Percentiles rank a stretch among this genome's conserved stretches.
Evolutionary conservation across 1,140 invertebrate genomes (phyloP).

Genomic region (Nixonia krombeini): DNA sequence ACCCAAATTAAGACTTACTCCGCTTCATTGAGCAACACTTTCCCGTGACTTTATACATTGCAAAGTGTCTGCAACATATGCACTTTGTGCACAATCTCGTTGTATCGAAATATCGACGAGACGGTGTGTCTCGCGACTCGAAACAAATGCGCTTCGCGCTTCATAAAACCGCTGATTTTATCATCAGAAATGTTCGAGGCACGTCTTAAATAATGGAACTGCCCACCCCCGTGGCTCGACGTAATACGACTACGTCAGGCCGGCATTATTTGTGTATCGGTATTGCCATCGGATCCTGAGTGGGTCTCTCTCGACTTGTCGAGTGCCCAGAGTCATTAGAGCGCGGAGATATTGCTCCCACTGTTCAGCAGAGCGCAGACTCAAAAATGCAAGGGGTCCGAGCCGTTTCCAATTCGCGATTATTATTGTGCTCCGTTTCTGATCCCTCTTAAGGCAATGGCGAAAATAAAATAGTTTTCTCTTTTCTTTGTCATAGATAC

Average conservation of each 20-base stretch:
- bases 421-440: no score
- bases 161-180: slow-evolving; percentile 21
- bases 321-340: slow-evolving; percentile 13
- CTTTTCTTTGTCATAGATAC: no score
- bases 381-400: no score
- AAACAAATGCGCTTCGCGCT: slow-evolving; percentile 5
- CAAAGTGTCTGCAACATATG: no score
- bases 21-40: no score
- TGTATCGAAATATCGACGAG: neutral
- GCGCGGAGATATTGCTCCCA: no score
- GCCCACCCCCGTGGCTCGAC: neutral
- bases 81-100: neutral
- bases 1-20: no score
- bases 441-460: no score
- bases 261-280: slow-evolving; percentile 11
- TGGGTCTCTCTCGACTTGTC: slow-evolving; percentile 5
- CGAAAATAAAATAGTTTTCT: no score
- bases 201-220: slow-evolving; percentile 14
- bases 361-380: no score
- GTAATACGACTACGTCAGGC: slow-evolving; percentile 1
- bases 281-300: neutral
- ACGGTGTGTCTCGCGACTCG: slow-evolving; percentile 2
- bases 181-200: neutral
- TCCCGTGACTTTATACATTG: no score
- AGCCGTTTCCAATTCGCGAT: no score